These are phyloP conservation scores for Taurulus bubalis DNA, from an alignment of 2,113 vertebrate genomes.

Conservation along the genomic window DNA sequence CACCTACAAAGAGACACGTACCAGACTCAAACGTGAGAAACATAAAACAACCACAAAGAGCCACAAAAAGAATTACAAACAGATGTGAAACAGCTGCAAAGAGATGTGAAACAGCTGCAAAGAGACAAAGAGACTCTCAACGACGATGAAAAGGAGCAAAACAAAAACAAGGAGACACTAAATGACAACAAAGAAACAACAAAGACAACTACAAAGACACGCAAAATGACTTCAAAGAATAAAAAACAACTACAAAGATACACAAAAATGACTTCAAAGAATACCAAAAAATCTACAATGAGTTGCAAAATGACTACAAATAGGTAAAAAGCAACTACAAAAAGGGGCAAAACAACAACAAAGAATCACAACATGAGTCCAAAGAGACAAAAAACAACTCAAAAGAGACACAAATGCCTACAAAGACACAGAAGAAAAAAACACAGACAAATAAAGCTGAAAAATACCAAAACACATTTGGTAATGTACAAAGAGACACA, in stretches of 20 bases:
- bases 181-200: neutral
- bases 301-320: neutral
- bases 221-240: no score
- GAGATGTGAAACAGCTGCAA: neutral
- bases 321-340: neutral
- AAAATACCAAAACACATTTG: neutral
- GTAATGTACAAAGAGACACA: neutral
- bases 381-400: neutral
- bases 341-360: neutral
- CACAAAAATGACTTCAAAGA: neutral
- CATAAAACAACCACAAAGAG: neutral
- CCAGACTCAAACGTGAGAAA: neutral
- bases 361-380: neutral
- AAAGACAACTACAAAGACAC: no score
- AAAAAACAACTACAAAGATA: no score
- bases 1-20: neutral
- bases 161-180: neutral
- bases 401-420: no score
- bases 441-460: neutral
- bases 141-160: neutral
- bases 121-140: neutral
- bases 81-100: neutral
- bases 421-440: neutral
- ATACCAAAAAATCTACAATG: no score
- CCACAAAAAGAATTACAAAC: neutral